Percentiles rank a stretch among this genome's conserved stretches.
These are phyloP conservation scores for Epinephelus fuscoguttatus DNA, from an alignment of 2,113 vertebrate species.

Conservation along the genomic window DNA sequence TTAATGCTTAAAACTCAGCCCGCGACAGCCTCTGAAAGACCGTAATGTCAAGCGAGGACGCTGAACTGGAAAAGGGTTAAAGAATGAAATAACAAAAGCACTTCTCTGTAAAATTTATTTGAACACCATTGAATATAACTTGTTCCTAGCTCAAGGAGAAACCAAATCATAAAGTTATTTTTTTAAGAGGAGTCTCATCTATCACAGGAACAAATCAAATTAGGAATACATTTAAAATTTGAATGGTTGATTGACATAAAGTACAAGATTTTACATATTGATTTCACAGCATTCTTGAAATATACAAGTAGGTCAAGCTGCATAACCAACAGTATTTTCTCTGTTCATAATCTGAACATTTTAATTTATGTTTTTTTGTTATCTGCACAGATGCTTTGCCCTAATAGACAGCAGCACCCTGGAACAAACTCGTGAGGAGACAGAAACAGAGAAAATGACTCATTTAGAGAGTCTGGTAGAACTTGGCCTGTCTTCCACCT, in stretches of 20 bases:
- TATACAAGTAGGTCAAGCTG: background rate
- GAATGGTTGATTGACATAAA: no score
- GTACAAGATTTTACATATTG: background rate
- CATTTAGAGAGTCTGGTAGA: conserved; percentile 97
- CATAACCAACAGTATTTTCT: background rate
- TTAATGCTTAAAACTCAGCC: no score
- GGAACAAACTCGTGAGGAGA: conserved; percentile 98
- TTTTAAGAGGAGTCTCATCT: background rate
- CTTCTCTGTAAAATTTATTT: background rate
- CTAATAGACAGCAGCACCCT: conserved; percentile 98
- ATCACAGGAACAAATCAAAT: background rate
- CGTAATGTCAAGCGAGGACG: no score
- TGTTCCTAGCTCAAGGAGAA: no score
- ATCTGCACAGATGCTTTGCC: conserved; percentile 92
- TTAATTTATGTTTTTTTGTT: background rate
- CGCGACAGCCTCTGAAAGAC: no score
- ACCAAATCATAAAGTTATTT: no score
- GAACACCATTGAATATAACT: background rate
- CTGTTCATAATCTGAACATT: background rate
- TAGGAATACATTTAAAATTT: no score
- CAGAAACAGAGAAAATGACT: conserved; percentile 99
- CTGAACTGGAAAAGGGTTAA: no score
- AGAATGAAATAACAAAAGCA: background rate
- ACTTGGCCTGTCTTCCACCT: conserved; percentile 96
- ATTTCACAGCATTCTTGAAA: background rate